Evolutionary conservation across 2,113 vertebrate species (phyloP), one percentile per base, ranked within the genome.

Genomic region (Neodontobutis hainanensis): DNA sequence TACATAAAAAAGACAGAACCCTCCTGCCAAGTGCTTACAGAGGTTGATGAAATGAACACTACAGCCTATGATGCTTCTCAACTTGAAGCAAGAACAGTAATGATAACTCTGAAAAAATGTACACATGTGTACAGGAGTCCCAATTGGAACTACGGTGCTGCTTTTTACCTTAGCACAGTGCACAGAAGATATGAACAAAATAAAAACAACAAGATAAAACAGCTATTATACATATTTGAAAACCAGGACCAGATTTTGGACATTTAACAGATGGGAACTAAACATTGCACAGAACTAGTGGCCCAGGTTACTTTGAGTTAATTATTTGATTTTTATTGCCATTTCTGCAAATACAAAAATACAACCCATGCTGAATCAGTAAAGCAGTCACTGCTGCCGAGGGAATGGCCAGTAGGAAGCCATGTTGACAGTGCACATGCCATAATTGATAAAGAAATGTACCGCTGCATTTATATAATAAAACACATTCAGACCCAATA

Each of bases 321-420:
- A 76, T 63, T 44, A 74, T 73, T 11, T 55, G 10, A 40, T 71
- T 66, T 58, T 65, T 82, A 85, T 84, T 88, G 75, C 77, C 48
- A 42, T 65, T 50, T 80, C 40, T 76, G 62, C 53, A 58, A 47
- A 70, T 53, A 65, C 67, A 75, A 48, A 55, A 55, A 55, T 36
- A 55, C 47, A 42, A 5, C 42, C 49, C n/a, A 35, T 56, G 65
- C 68, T 16, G 58, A 8, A 58, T 42, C 66, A 67, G 48, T 64
- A 67, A 82, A 83, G 75, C 83, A 82, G 76, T 82, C 73, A 73
- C 70, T 80, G 71, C 35, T 75, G 79, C 77, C 71, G 67, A 9
- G 80, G 72, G 73, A 8, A 47, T 71, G 65, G 58, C 59, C 19
- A 32, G 35, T 8, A 53, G 70, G 35, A 11, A 59, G 72, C 73